These are phyloP conservation scores for Pseudorhombus dupliciocellatus DNA, from an alignment of 2,113 vertebrate species.

Conservation along the genomic window DNA sequence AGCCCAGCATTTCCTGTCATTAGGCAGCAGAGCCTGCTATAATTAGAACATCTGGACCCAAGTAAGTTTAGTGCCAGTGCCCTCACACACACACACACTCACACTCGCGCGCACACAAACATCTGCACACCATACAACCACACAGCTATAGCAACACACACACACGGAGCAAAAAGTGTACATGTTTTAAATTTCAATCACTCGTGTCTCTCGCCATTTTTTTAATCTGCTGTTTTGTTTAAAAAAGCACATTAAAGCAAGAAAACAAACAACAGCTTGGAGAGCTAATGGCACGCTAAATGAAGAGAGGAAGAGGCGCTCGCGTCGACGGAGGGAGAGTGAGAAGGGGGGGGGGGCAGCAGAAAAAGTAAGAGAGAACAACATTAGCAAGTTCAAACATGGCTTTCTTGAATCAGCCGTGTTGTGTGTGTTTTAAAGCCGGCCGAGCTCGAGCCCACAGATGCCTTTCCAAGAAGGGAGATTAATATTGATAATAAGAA, in stretches of 20 bases:
- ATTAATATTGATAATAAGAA: slow-evolving; percentile 76
- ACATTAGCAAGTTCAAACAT: slow-evolving; percentile 74
- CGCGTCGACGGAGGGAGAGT: slow-evolving; percentile 34
- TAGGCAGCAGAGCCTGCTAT: slow-evolving; percentile 69
- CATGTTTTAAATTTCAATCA: slow-evolving; percentile 47
- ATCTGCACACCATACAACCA: background rate
- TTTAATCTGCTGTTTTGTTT: slow-evolving; percentile 44
- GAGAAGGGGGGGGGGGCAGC: background rate
- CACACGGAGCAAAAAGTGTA: background rate
- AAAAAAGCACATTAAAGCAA: slow-evolving; percentile 69
- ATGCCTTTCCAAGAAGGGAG: slow-evolving; percentile 70
- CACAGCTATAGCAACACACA: slow-evolving; percentile 6
- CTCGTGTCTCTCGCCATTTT: slow-evolving; percentile 12
- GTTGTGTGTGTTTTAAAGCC: slow-evolving; percentile 45
- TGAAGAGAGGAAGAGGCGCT: slow-evolving; percentile 60
- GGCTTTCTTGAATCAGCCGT: slow-evolving; percentile 63
- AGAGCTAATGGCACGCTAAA: slow-evolving; percentile 73
- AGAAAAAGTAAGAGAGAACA: slow-evolving; percentile 36
- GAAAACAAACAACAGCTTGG: slow-evolving; percentile 78
- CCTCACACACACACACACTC: slow-evolving; percentile 35
- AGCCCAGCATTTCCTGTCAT: slow-evolving; percentile 70
- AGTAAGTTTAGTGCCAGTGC: slow-evolving; percentile 62
- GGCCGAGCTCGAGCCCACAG: slow-evolving; percentile 60
- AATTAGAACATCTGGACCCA: slow-evolving; percentile 76
- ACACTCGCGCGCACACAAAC: slow-evolving; percentile 16